phyloP scores from a whole-genome alignment of 1,140 invertebrate species.

The Diorhabda sublineata region DNA sequence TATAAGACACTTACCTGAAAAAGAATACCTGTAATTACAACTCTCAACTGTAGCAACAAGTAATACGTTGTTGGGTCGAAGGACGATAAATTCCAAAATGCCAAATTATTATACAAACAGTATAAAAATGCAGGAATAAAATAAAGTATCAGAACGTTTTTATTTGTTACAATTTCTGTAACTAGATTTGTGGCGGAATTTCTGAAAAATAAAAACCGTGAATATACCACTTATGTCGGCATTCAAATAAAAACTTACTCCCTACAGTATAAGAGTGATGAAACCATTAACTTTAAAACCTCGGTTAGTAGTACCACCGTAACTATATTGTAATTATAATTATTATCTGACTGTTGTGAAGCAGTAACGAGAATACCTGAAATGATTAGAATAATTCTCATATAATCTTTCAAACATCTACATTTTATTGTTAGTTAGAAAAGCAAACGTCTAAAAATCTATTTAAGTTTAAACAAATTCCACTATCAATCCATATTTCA shows the following conservation, averaged over 20 bases:
- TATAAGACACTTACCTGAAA: constrained; percentile 72
- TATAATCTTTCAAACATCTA: too few relatives aligned
- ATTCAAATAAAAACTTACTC: constrained; percentile 54
- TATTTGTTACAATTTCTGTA: constrained; percentile 55
- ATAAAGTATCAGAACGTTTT: constrained; percentile 73
- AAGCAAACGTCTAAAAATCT: too few relatives aligned
- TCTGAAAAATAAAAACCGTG: constrained; percentile 45
- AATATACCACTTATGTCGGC: constrained; percentile 13
- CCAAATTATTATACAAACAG: constrained; percentile 92
- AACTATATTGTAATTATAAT: constrained; percentile 83
- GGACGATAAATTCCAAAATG: constrained; percentile 83
- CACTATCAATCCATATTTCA: too few relatives aligned
- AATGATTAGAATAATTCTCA: constrained; percentile 31
- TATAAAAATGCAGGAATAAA: constrained; percentile 88
- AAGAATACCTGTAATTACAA: constrained; percentile 86
- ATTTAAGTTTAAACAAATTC: too few relatives aligned
- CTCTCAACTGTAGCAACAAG: constrained; percentile 85
- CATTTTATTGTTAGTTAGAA: too few relatives aligned
- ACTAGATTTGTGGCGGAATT: constrained; percentile 51
- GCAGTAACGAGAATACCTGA: constrained; percentile 86
- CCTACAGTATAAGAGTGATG: constrained; percentile 65
- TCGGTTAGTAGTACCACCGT: constrained; percentile 87
- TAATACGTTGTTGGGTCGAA: constrained; percentile 96
- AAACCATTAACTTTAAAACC: constrained; percentile 76
- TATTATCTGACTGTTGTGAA: constrained; percentile 74